phyloP scores from a whole-genome alignment of 1,140 invertebrate genomes.

The Temnothorax nylanderi region DNA sequence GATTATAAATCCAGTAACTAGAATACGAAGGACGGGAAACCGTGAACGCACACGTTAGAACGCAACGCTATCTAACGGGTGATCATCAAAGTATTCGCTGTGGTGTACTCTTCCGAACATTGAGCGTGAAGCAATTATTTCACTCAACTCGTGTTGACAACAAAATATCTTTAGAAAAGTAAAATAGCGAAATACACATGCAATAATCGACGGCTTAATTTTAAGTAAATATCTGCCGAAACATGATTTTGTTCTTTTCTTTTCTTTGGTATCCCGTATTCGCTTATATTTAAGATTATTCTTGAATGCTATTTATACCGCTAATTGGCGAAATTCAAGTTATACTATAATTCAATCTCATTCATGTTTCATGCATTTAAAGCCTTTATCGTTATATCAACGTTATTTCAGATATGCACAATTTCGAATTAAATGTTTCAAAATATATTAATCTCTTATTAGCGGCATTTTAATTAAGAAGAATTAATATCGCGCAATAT shows the following conservation, averaged over 20 bases:
- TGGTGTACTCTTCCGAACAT: not conserved
- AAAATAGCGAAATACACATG: not conserved
- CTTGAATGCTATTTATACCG: not conserved
- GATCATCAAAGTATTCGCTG: not conserved
- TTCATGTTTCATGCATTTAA: not conserved
- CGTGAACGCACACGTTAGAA: not conserved
- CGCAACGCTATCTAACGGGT: not conserved
- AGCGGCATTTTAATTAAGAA: not conserved
- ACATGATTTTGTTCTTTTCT: not conserved
- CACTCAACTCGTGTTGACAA: not conserved
- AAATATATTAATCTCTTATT: not conserved
- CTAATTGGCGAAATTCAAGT: not conserved
- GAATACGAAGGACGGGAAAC: not conserved
- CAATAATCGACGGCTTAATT: not conserved
- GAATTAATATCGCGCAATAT: not conserved
- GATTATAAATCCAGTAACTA: not conserved
- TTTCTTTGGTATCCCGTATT: no score
- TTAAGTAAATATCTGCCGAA: not conserved
- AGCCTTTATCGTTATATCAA: not conserved
- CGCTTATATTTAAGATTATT: not conserved
- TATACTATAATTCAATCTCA: not conserved
- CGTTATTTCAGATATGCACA: not conserved
- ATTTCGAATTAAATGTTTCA: not conserved
- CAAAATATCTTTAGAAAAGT: not conserved
- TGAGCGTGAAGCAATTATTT: not conserved